Conservation (phyloP, 2,113 vertebrate genomes). For the Colius striatus region DNA sequence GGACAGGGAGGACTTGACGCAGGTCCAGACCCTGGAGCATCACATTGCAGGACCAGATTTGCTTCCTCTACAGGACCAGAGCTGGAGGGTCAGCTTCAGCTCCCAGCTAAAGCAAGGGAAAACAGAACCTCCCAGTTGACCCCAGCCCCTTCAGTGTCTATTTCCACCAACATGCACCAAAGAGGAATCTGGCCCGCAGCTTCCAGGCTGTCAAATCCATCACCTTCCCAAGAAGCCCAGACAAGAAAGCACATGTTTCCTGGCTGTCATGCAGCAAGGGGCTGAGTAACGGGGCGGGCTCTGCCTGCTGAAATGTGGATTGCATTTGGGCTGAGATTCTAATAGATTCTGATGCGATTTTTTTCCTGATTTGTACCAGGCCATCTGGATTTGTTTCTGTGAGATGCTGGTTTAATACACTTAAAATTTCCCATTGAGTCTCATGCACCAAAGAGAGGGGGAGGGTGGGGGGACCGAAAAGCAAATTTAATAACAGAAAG, state of each 20-base stretch:
- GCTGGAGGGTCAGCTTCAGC: accelerated
- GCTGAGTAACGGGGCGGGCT: slow-evolving; percentile 44
- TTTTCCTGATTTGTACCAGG: slow-evolving; percentile 62
- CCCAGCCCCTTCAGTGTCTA: neutral
- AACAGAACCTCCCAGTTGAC: neutral
- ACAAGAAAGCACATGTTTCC: slow-evolving; percentile 52
- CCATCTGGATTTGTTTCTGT: slow-evolving; percentile 73
- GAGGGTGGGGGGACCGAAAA: slow-evolving; percentile 46
- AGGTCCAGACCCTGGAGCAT: no score
- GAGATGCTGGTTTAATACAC: slow-evolving; percentile 68
- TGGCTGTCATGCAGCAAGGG: slow-evolving; percentile 23
- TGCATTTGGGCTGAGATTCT: slow-evolving; percentile 62
- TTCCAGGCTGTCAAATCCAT: slow-evolving; percentile 33
- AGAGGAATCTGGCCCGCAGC: neutral
- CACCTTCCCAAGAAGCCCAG: neutral
- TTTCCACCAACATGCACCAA: neutral
- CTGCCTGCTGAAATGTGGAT: slow-evolving; percentile 48
- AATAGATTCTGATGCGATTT: slow-evolving; percentile 67
- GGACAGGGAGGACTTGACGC: neutral
- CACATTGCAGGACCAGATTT: accelerated
- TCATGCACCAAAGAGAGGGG: slow-evolving; percentile 49
- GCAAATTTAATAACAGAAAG: slow-evolving; percentile 72
- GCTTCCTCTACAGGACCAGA: neutral
- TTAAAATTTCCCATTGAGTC: slow-evolving; percentile 70
- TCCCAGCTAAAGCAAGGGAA: neutral